Percentiles rank a stretch among this genome's conserved stretches.
Evolutionary conservation across 2,888 invertebrate species (phyloP).

Genomic region (Uropetala carovei): DNA sequence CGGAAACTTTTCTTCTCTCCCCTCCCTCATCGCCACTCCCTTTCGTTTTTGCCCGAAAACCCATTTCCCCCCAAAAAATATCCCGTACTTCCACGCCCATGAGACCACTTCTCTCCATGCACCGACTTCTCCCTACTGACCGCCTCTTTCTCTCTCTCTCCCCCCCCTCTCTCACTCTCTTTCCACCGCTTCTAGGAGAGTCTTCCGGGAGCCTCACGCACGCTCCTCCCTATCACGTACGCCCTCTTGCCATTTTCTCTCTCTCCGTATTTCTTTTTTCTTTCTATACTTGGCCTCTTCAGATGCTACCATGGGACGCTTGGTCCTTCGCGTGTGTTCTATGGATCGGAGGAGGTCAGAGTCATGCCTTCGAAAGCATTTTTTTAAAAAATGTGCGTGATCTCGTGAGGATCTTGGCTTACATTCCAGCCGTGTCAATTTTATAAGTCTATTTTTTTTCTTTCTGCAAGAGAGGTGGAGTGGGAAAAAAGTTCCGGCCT

Average conservation of each 20-base stretch:
- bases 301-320: neutral
- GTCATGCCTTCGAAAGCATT: constrained; percentile 2
- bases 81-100: neutral
- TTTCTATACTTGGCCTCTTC: neutral
- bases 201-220: constrained; percentile 45
- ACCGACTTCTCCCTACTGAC: constrained; percentile 18
- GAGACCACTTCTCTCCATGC: neutral
- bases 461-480: neutral
- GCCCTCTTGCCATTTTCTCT: neutral
- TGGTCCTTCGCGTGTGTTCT: neutral
- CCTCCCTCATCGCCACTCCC: neutral
- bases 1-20: neutral
- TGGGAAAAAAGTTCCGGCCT: neutral
- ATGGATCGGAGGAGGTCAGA: constrained; percentile 6
- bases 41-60: constrained; percentile 5
- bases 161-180: neutral
- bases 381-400: constrained; percentile 29
- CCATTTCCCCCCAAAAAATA: constrained; percentile 34
- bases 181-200: neutral
- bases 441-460: neutral
- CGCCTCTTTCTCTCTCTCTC: neutral
- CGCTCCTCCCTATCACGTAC: constrained; percentile 37
- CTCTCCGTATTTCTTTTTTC: neutral
- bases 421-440: constrained; percentile 12
- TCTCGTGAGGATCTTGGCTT: constrained; percentile 47